Percentiles rank a stretch among this genome's conserved stretches.
Evolutionary conservation across 2,888 invertebrate genomes (phyloP).

Genomic region (Agrochola circellaris): DNA sequence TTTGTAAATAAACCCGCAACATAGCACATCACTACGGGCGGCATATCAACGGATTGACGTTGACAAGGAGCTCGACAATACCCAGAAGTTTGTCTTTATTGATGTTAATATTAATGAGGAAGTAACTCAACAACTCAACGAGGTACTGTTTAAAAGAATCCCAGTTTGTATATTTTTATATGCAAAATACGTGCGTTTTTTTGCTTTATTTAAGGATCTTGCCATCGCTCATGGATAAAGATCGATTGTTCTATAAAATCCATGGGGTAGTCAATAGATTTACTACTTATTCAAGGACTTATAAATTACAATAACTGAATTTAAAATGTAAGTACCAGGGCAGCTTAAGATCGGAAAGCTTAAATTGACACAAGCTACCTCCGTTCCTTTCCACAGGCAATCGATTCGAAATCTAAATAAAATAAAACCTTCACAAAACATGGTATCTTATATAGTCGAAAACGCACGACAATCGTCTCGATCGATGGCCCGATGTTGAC

Average conservation of each 20-base stretch:
- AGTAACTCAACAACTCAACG: constrained; percentile 32
- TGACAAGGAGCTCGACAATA: constrained; percentile 59
- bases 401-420: constrained; percentile 18
- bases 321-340: constrained; percentile 10
- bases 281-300: not conserved
- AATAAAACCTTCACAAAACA: constrained; percentile 48
- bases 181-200: constrained; percentile 12
- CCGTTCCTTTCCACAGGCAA: not conserved
- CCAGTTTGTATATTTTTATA: constrained; percentile 5
- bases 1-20: constrained; percentile 23
- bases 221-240: no score
- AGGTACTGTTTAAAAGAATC: constrained; percentile 19
- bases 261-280: not conserved
- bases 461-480: constrained; percentile 53
- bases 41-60: constrained; percentile 36
- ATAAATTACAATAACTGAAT: not conserved
- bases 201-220: constrained; percentile 2
- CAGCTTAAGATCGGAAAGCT: constrained; percentile 9
- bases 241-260: not conserved
- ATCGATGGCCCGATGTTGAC: constrained; percentile 39
- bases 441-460: constrained; percentile 59
- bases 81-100: constrained; percentile 52
- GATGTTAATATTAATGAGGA: constrained; percentile 58
- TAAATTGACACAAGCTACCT: not conserved
- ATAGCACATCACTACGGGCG: constrained; percentile 44